Percentiles rank a stretch among this genome's conserved stretches.
phyloP scores from a whole-genome alignment of 2,888 invertebrate genomes.

The Neria commutata region DNA sequence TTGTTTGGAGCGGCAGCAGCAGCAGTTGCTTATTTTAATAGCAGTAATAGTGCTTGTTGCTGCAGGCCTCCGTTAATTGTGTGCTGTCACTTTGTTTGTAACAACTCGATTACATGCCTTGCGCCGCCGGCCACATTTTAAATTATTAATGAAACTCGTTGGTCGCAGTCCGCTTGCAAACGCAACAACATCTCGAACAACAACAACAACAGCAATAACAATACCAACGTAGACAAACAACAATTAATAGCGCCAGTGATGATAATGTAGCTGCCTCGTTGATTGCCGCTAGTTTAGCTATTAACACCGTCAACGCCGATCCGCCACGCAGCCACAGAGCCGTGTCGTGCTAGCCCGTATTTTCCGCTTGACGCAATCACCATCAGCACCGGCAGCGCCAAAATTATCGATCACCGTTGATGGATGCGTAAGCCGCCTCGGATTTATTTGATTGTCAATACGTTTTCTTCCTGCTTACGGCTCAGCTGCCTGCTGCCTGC shows the following conservation, averaged over 20 bases:
- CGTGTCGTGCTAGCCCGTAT: too few species aligned
- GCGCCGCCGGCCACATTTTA: conserved; percentile 45
- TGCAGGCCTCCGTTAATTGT: conserved; percentile 41
- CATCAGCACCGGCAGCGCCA: too few species aligned
- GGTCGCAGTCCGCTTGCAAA: background rate
- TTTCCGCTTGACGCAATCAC: too few species aligned
- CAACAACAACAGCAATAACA: background rate
- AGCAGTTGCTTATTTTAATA: conserved; percentile 35
- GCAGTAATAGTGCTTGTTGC: conserved; percentile 31
- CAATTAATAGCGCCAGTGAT: background rate
- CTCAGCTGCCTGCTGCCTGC: too few species aligned
- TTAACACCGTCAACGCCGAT: conserved; percentile 15
- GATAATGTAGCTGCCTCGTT: conserved; percentile 3
- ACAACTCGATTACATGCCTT: conserved; percentile 53
- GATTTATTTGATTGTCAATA: background rate
- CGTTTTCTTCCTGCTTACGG: too few species aligned
- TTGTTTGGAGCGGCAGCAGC: background rate
- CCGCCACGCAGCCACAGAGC: too few species aligned
- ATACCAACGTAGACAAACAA: background rate
- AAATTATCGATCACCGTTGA: background rate
- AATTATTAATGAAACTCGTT: conserved; percentile 53
- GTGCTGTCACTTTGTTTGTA: conserved; percentile 50
- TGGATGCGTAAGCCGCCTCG: background rate
- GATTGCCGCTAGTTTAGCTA: conserved; percentile 12
- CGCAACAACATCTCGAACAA: background rate